Evolutionary conservation across 2,797 vertebrate species (phyloP), one percentile per base, ranked within the genome.

Genomic region (Mareca strepera): DNA sequence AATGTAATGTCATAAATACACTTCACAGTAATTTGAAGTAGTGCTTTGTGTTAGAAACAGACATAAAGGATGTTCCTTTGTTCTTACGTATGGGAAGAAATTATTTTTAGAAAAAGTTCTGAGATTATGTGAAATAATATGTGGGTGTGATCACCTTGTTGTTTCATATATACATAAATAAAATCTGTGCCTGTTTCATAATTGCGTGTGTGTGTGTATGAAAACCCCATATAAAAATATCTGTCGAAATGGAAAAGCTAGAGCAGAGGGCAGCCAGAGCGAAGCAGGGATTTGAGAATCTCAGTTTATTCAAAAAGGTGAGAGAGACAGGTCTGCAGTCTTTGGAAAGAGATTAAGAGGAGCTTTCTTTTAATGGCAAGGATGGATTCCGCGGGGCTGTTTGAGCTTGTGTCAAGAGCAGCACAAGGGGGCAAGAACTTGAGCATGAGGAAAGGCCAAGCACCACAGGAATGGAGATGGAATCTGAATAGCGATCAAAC

Each of bases 341-440:
- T 95, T 84, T 95, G 94, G 93, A 85, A 84, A 39, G 81, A 92
- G 82, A 86, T 89, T 82, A 88, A 94, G 93, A 85, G 55, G 62
- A 90, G 48, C 78, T 70, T 88, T 82, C 88, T 74, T 92, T 91
- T 82, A 94, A 83, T 12, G 79, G 81, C 69, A 22, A 14, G 87
- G 64, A 80, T 88, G 87, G 93, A 92, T 96, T 89, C 80, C 0
- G 8, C 17, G 1, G 88, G 82, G 67, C 64, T 86, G 86, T 93
- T 43, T 70, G 86, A 94, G 91, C 76, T 59, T 1, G 6, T 90
- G 85, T 92, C 86, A 85, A 23, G 79, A 59, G 4, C 9, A 2
- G 89, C 14, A 23, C 76, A 17, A 56, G 26, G 44, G 93, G 67
- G 91, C 91, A 89, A 82, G 92, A 88, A 91, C 89, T 90, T 17